These are phyloP conservation scores for Xanthorhoe designata DNA, from an alignment of 2,888 invertebrate species.

Conservation along the genomic window DNA sequence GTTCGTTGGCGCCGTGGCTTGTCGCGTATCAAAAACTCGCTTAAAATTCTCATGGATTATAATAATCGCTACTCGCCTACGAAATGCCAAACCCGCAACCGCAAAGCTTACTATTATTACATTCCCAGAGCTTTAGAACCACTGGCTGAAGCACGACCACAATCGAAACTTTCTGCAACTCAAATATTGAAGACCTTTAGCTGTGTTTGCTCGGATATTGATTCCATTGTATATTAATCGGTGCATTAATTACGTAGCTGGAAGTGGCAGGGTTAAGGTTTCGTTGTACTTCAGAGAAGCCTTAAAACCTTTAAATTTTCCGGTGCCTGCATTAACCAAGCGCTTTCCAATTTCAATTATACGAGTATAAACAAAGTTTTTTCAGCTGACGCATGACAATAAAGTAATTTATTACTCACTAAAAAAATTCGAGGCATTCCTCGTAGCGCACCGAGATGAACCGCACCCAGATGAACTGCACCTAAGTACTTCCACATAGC, in stretches of 20 bases:
- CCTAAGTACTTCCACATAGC: too few species aligned
- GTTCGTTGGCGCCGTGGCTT: too few species aligned
- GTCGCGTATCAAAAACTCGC: too few species aligned
- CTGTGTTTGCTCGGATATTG: conserved; percentile 29
- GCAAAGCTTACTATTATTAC: conserved; percentile 30
- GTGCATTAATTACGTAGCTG: conserved; percentile 16
- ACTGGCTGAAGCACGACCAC: conserved; percentile 24
- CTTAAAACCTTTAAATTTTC: background rate
- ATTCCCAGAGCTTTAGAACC: conserved; percentile 18
- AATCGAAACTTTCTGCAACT: conserved; percentile 33
- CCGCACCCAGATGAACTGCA: too few species aligned
- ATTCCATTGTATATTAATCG: conserved; percentile 21
- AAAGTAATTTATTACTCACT: background rate
- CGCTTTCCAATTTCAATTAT: too few species aligned
- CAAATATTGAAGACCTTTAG: conserved; percentile 32
- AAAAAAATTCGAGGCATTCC: too few species aligned
- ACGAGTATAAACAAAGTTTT: too few species aligned
- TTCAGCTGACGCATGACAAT: too few species aligned
- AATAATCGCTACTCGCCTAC: conserved; percentile 4
- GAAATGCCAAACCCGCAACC: background rate
- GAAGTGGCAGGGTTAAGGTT: conserved; percentile 13
- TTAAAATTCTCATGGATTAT: too few species aligned
- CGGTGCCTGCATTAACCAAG: background rate
- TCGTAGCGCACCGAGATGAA: too few species aligned
- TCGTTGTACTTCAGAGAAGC: background rate